phyloP scores from a whole-genome alignment of 2,888 invertebrate genomes.

The Lepidocyrtinus sp. region DNA sequence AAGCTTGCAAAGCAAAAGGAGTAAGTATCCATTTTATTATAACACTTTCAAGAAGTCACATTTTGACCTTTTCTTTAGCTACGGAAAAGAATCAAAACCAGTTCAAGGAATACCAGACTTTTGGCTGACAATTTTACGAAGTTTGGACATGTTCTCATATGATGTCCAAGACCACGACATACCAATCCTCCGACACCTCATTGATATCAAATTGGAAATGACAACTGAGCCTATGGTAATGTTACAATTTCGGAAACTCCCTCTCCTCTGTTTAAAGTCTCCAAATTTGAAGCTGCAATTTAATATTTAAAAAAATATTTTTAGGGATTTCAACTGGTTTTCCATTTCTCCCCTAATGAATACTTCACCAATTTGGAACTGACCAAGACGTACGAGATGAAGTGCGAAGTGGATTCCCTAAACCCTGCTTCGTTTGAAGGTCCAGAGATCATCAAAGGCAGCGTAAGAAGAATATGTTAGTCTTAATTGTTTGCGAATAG shows the following conservation, averaged over 20 bases:
- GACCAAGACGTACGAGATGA: slow-evolving; percentile 93
- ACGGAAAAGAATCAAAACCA: slow-evolving; percentile 19
- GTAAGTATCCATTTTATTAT: slow-evolving; percentile 71
- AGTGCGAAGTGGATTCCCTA: slow-evolving; percentile 87
- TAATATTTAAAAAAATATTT: slow-evolving; percentile 64
- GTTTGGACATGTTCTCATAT: slow-evolving; percentile 87
- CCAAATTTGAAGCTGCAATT: too few species aligned
- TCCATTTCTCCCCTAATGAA: slow-evolving; percentile 93
- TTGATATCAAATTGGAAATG: slow-evolving; percentile 84
- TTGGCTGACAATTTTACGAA: slow-evolving; percentile 96
- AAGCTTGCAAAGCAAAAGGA: slow-evolving; percentile 74
- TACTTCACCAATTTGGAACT: slow-evolving; percentile 89
- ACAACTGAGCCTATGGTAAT: slow-evolving; percentile 80
- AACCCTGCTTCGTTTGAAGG: slow-evolving; percentile 94
- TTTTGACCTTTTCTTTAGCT: slow-evolving; percentile 7
- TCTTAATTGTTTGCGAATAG: too few species aligned
- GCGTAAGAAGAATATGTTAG: slow-evolving; percentile 77
- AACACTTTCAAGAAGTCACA: slow-evolving; percentile 62
- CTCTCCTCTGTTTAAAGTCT: background rate
- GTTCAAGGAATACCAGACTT: slow-evolving; percentile 88
- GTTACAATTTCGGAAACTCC: background rate
- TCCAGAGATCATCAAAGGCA: slow-evolving; percentile 93
- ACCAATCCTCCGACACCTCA: slow-evolving; percentile 87
- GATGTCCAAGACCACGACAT: slow-evolving; percentile 93
- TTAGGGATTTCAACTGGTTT: slow-evolving; percentile 86